Conservation (phyloP, 2,888 invertebrate genomes). For the Apodemia mormo region DNA sequence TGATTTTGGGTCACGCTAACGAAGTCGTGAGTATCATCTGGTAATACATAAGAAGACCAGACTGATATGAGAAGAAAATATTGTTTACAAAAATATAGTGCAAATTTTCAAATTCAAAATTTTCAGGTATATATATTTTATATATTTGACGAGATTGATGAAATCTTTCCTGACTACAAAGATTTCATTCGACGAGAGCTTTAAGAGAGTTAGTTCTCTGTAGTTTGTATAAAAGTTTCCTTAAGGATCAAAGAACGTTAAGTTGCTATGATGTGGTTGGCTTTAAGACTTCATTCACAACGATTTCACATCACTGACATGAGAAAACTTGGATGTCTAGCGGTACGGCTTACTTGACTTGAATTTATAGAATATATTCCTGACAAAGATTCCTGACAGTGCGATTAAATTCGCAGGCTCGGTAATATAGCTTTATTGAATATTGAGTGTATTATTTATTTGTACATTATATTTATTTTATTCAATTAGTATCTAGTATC, state of each 20-base stretch:
- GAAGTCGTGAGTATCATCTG: neutral
- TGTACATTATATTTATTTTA: no score
- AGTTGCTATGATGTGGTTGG: neutral
- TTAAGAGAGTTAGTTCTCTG: neutral
- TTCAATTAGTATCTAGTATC: no score
- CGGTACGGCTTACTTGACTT: no score
- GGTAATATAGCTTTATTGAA: no score
- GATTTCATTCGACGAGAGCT: neutral
- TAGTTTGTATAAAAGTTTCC: neutral
- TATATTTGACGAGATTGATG: neutral
- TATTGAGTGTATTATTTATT: no score
- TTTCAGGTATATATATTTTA: neutral
- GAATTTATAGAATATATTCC: no score
- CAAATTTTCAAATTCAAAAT: neutral
- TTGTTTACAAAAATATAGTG: no score
- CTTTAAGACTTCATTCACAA: neutral
- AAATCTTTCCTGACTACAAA: conserved; percentile 1
- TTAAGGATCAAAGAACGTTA: neutral
- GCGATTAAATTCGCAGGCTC: no score
- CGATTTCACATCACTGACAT: neutral
- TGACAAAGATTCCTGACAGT: no score
- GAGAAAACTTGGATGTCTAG: neutral
- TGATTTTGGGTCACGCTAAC: neutral
- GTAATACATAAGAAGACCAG: no score
- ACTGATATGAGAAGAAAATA: no score